Evolutionary conservation across 2,797 vertebrate genomes (phyloP).

Genomic region (Hydrolagus colliei): DNA sequence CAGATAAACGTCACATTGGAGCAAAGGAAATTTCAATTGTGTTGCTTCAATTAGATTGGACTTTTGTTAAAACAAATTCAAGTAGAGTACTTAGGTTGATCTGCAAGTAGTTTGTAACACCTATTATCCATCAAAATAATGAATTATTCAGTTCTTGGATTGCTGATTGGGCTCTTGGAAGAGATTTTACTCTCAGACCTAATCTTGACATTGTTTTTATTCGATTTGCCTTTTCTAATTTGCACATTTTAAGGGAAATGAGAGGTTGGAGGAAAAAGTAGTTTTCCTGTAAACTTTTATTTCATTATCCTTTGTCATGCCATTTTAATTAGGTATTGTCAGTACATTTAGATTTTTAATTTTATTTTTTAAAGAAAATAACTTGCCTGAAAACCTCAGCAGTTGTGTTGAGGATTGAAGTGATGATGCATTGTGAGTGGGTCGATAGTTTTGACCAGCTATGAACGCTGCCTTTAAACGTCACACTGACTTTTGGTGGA

Average conservation of each 20-base stretch:
- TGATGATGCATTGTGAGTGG: constrained; percentile 53
- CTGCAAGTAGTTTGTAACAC: neutral
- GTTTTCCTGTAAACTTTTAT: constrained; percentile 42
- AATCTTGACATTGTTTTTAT: constrained; percentile 62
- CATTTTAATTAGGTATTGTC: constrained; percentile 50
- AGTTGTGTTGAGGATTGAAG: constrained; percentile 62
- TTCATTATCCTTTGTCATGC: constrained; percentile 45
- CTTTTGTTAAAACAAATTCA: neutral
- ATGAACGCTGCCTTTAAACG: constrained; percentile 69
- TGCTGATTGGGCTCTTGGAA: neutral
- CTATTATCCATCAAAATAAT: neutral
- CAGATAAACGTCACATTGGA: neutral
- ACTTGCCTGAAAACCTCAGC: constrained; percentile 54
- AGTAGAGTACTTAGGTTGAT: neutral
- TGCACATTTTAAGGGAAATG: constrained; percentile 78
- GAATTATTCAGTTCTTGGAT: constrained; percentile 9
- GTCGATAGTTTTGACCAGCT: constrained; percentile 64
- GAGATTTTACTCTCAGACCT: constrained; percentile 33
- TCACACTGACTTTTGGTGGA: constrained; percentile 73
- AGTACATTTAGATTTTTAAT: constrained; percentile 45
- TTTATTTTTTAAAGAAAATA: constrained; percentile 38
- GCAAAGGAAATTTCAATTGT: neutral
- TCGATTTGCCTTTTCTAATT: constrained; percentile 73
- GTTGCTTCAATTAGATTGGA: neutral
- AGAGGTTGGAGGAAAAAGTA: constrained; percentile 39